Conservation (phyloP, 2,888 invertebrate genomes). For the Netelia inedita region DNA sequence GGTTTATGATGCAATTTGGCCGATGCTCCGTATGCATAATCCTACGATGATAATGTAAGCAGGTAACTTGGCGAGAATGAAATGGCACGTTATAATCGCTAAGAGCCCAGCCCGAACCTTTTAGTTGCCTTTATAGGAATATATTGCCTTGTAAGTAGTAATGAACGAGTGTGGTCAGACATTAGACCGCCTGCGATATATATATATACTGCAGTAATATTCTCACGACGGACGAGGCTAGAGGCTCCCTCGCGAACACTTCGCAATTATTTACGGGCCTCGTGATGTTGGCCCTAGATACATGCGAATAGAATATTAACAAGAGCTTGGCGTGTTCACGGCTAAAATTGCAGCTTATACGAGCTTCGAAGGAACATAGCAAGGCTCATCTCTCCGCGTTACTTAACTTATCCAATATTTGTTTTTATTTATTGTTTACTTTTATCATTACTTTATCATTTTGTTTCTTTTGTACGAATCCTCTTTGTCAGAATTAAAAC, state of each 20-base stretch:
- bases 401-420: conserved; percentile 4
- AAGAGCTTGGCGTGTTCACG: conserved; percentile 17
- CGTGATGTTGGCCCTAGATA: conserved; percentile 47
- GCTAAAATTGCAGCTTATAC: conserved; percentile 27
- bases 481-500: too few relatives aligned
- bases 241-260: conserved; percentile 47
- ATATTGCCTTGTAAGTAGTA: conserved; percentile 41
- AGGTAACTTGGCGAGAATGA: background rate
- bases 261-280: conserved; percentile 53
- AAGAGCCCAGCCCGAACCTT: conserved; percentile 18
- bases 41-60: background rate
- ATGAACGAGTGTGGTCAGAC: conserved; percentile 51
- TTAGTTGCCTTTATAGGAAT: conserved; percentile 25
- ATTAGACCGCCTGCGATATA: background rate
- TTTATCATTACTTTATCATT: background rate
- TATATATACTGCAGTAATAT: background rate
- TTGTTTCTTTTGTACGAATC: too few relatives aligned
- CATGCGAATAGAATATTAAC: conserved; percentile 62
- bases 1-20: too few relatives aligned
- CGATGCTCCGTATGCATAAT: too few relatives aligned
- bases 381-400: background rate
- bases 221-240: conserved; percentile 30
- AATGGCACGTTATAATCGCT: background rate
- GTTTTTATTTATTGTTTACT: background rate
- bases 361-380: conserved; percentile 10